A percentile compares a stretch with the other conserved stretches of the same genome.
These are phyloP conservation scores for Pomacea maculata DNA, from an alignment of 1,140 invertebrate species.

Conservation along the genomic window DNA sequence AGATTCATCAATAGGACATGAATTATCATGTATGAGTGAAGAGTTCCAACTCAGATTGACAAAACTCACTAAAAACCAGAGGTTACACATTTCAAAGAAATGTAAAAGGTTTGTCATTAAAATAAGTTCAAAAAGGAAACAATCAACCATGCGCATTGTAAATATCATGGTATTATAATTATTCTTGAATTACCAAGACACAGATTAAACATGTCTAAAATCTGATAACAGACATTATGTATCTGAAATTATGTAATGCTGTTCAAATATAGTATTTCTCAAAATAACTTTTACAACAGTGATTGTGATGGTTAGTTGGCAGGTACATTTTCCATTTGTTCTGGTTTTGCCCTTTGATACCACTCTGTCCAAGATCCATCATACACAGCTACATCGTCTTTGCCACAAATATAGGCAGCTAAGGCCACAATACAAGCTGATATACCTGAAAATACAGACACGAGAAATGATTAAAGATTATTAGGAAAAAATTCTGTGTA, in stretches of 20 bases:
- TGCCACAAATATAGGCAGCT: slow-evolving; percentile 48
- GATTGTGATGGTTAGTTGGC: neutral
- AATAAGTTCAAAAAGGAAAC: no score
- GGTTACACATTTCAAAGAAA: no score
- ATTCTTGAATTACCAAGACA: no score
- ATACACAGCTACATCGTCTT: slow-evolving; percentile 54
- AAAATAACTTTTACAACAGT: neutral
- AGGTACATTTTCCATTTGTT: slow-evolving; percentile 36
- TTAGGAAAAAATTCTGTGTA: neutral
- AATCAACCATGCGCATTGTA: no score
- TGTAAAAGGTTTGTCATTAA: no score
- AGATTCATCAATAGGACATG: no score
- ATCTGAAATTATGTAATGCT: no score
- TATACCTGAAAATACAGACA: slow-evolving; percentile 48
- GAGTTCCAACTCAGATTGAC: no score
- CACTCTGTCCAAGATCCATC: slow-evolving; percentile 62
- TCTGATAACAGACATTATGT: no score
- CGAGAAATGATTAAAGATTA: neutral
- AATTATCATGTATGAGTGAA: no score
- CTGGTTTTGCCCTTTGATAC: slow-evolving; percentile 39
- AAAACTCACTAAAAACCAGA: no score
- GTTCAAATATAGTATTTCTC: neutral
- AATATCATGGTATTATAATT: no score
- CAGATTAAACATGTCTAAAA: neutral
- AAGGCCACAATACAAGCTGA: slow-evolving; percentile 55